These are phyloP conservation scores for Syritta pipiens DNA, from an alignment of 2,888 invertebrate species.

Conservation along the genomic window DNA sequence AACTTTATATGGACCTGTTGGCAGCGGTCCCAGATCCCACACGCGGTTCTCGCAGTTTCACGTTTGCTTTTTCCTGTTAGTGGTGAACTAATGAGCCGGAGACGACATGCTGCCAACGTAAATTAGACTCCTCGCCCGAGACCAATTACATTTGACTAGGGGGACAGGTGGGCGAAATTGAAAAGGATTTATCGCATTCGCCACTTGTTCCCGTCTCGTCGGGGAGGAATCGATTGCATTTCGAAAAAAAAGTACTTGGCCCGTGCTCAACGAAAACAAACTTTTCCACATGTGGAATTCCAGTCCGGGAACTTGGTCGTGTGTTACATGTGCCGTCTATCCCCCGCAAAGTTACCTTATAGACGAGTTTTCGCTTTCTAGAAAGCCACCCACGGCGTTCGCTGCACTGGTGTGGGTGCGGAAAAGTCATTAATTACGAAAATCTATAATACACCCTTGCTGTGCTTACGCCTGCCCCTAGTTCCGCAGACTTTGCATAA, in stretches of 20 bases:
- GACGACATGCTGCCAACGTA: constrained; percentile 20
- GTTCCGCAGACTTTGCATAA: constrained; percentile 35
- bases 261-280: constrained; percentile 17
- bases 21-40: neutral
- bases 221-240: constrained; percentile 15
- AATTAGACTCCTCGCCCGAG: constrained; percentile 26
- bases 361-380: constrained; percentile 13
- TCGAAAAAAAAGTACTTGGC: constrained; percentile 3
- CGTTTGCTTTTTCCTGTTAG: too few relatives aligned
- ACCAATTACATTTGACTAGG: constrained; percentile 30
- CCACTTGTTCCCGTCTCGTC: constrained; percentile 7
- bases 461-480: neutral
- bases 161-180: constrained; percentile 16
- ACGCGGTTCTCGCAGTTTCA: too few relatives aligned
- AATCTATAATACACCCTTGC: constrained; percentile 24
- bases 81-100: constrained; percentile 34
- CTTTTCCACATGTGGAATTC: constrained; percentile 13
- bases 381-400: neutral
- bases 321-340: neutral
- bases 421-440: constrained; percentile 43
- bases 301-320: constrained; percentile 3
- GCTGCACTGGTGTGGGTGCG: neutral
- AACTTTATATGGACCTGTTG: constrained; percentile 32
- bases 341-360: constrained; percentile 7
- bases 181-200: constrained; percentile 14